Evolutionary conservation across 1,140 invertebrate species (phyloP), one percentile per base, ranked within the genome.

Genomic region (Sarcophaga bullata): DNA sequence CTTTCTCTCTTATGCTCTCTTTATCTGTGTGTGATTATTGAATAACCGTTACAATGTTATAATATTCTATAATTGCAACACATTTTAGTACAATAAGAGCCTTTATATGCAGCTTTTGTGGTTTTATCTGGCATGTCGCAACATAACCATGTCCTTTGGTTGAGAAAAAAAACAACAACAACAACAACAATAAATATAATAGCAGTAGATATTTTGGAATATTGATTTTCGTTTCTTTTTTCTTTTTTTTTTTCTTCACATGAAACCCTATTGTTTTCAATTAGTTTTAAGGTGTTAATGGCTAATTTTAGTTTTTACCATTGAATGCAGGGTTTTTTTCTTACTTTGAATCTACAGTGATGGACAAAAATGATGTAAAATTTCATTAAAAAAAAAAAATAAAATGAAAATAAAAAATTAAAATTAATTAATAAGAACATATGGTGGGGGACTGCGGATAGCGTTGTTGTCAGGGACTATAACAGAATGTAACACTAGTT

Each of bases 281-380:
- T 58, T 58, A 58, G 54, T 15, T n/a, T 58, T 58, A n/a, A 58
- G 54, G 54, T 58, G 54, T 58, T 58, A 58, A 58, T 58, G 15
- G 54, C 7, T 58, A 15, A n/a, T 58, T 58, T 58, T n/a, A 0
- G n/a, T 58, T 13, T 58, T 58, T 58, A 58, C 4, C 15, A n/a
- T 58, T 58, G n/a, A 58, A n/a, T 58, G 13, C n/a, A 15, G 0
- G 25, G 1, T 37, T 4, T 37, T 37, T 37, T 37, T 37, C 25
- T 37, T 37, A 37, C 25, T 37, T 37, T 37, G 25, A 37, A 37
- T 37, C 4, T 37, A 37, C 25, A 37, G 25, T 37, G 25, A 4
- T 1, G 1, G 25, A 37, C 1, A 37, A 37, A 37, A 37, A 37
- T 37, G 25, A 37, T 37, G 1, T 37, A 1, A 37, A 37, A 37